Conservation (phyloP, 2,113 vertebrate species). For the Poeciliopsis turrubarensis region DNA sequence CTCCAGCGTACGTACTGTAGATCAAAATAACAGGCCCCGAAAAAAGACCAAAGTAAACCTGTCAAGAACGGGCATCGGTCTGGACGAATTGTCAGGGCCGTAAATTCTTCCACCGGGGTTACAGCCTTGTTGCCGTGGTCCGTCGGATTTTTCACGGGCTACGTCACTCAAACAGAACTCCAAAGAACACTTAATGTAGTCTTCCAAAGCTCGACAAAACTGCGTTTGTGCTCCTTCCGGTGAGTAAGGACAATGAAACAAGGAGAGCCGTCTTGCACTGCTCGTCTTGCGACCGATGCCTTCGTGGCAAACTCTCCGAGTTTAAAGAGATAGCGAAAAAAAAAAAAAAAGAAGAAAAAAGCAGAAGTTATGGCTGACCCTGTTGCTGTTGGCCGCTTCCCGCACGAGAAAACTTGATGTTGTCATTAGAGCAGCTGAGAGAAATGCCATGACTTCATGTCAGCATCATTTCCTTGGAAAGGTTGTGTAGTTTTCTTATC, state of each 20-base stretch:
- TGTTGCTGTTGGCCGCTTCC: conserved; percentile 60
- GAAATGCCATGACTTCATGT: conserved; percentile 60
- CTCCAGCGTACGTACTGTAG: conserved; percentile 27
- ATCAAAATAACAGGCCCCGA: conserved; percentile 61
- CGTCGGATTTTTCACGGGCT: conserved; percentile 38
- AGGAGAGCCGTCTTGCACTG: conserved; percentile 4
- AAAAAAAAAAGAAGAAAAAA: conserved; percentile 2
- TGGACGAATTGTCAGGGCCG: conserved; percentile 58
- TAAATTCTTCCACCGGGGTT: conserved; percentile 52
- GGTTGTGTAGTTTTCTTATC: conserved; percentile 74
- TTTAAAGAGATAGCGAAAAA: conserved; percentile 22
- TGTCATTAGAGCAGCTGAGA: conserved; percentile 63
- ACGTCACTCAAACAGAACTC: conserved; percentile 10
- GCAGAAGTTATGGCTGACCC: conserved; percentile 22
- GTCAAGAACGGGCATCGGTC: conserved; percentile 52
- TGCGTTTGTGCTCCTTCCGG: background rate
- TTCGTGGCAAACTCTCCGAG: background rate
- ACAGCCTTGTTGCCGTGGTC: conserved; percentile 34
- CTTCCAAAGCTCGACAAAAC: background rate
- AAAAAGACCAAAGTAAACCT: conserved; percentile 66
- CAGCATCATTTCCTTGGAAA: conserved; percentile 71
- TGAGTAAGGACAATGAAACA: conserved; percentile 13
- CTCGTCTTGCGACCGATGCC: conserved; percentile 1
- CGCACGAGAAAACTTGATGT: conserved; percentile 34
- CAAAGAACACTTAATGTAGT: conserved; percentile 5